phyloP scores from a whole-genome alignment of 2,888 invertebrate species.

The Psylliodes chrysocephalus region DNA sequence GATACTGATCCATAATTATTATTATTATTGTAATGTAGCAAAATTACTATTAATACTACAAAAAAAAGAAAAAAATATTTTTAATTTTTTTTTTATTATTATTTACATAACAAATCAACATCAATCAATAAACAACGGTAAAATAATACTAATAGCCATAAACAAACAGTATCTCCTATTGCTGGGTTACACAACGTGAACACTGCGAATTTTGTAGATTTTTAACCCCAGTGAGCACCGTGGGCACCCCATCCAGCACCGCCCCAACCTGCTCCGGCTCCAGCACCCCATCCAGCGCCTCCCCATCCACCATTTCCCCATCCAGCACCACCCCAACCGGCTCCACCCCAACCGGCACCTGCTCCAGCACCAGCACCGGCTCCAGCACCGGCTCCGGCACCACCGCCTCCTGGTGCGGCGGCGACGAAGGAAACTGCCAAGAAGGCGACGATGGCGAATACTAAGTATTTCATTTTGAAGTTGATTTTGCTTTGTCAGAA shows the following conservation, averaged over 20 bases:
- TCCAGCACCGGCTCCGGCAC: no score
- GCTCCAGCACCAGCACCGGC: no score
- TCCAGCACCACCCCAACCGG: constrained; percentile 1
- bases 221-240: constrained; percentile 9
- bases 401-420: constrained; percentile 20
- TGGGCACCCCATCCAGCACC: constrained; percentile 4
- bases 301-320: not conserved
- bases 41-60: no score
- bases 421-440: constrained; percentile 43
- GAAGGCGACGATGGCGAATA: constrained; percentile 46
- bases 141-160: no score
- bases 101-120: no score
- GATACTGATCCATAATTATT: no score
- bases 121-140: no score
- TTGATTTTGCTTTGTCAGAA: not conserved
- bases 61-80: no score
- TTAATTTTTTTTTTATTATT: no score
- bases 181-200: not conserved
- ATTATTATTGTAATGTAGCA: no score
- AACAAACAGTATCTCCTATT: not conserved
- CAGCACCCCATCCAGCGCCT: not conserved
- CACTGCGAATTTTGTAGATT: not conserved
- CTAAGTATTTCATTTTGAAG: constrained; percentile 47
- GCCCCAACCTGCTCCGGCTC: no score
- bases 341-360: not conserved